Evolutionary conservation across 1,140 invertebrate species (phyloP).

Genomic region (Marisa cornuarietis): DNA sequence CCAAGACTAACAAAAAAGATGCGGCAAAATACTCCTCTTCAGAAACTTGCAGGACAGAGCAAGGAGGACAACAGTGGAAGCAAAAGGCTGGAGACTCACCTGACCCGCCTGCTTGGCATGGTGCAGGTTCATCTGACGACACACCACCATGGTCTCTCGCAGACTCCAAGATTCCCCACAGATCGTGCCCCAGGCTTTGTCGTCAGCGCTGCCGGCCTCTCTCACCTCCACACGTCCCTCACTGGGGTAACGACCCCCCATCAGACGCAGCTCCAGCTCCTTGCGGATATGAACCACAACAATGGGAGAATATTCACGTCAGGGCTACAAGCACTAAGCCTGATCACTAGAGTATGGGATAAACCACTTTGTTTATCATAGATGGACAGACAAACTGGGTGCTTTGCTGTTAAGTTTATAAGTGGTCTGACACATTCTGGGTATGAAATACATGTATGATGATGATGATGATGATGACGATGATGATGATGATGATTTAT

Average conservation of each 20-base stretch:
- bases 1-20: too few relatives aligned
- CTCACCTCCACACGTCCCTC: constrained; percentile 54
- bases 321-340: background rate
- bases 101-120: constrained; percentile 45
- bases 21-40: too few relatives aligned
- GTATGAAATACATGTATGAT: background rate
- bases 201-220: background rate
- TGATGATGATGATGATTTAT: too few relatives aligned
- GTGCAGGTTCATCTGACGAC: constrained; percentile 45
- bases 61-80: background rate
- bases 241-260: constrained; percentile 36
- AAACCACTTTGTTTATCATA: background rate
- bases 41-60: too few relatives aligned
- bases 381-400: background rate
- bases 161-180: constrained; percentile 57
- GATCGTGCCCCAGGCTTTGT: constrained; percentile 46
- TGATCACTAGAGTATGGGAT: background rate
- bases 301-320: background rate
- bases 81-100: constrained; percentile 32
- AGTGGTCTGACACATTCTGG: background rate
- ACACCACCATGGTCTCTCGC: constrained; percentile 52
- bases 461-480: too few relatives aligned
- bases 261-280: constrained; percentile 37
- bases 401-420: background rate
- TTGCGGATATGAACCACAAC: background rate